Evolutionary conservation across 2,797 vertebrate species (phyloP).

Genomic region (Brotula barbata): DNA sequence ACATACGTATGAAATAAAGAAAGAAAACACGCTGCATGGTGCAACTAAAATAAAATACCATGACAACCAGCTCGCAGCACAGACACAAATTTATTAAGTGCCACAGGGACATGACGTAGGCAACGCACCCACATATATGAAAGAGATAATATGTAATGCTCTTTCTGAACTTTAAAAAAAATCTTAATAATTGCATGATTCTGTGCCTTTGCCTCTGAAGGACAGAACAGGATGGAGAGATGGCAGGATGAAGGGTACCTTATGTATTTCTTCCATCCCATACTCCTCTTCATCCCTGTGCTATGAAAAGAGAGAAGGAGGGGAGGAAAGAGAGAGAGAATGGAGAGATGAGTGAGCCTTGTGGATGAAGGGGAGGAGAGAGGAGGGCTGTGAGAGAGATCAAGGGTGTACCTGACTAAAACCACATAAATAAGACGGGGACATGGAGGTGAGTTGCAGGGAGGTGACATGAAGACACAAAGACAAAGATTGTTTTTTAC

Average conservation of each 20-base stretch:
- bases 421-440: conserved; percentile 39
- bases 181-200: not conserved
- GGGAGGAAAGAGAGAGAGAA: conserved; percentile 61
- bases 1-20: conserved; percentile 60
- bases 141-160: conserved; percentile 38
- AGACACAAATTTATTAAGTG: conserved; percentile 56
- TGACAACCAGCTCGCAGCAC: conserved; percentile 66
- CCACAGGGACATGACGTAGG: conserved; percentile 52
- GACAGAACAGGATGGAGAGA: conserved; percentile 39
- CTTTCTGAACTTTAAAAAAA: conserved; percentile 37
- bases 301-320: conserved; percentile 69
- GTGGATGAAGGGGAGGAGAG: conserved; percentile 7
- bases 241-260: conserved; percentile 75
- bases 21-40: conserved; percentile 42
- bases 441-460: conserved; percentile 47
- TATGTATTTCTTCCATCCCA: conserved; percentile 82
- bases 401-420: conserved; percentile 19
- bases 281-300: conserved; percentile 81
- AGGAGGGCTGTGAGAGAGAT: conserved; percentile 38
- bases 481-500: conserved; percentile 22
- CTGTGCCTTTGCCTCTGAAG: conserved; percentile 29
- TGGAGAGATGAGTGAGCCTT: conserved; percentile 57
- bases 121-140: conserved; percentile 48
- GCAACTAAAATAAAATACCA: conserved; percentile 73
- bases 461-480: conserved; percentile 13